Evolutionary conservation across 1,140 invertebrate species (phyloP).

Genomic region (Cyclargus thomasi): DNA sequence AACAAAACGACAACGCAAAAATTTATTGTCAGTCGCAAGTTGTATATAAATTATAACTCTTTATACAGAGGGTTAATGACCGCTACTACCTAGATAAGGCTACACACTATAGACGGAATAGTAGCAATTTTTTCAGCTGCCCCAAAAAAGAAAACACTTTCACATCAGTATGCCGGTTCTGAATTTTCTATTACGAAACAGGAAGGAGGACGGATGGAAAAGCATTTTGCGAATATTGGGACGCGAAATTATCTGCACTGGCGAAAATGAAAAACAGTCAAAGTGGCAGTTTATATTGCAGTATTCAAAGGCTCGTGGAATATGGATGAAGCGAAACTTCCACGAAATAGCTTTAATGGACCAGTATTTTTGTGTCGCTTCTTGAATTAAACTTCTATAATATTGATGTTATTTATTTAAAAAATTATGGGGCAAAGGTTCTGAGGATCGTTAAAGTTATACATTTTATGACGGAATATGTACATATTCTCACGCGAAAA

Average conservation of each 20-base stretch:
- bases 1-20: no score
- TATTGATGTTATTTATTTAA: no score
- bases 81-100: no score
- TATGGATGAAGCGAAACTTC: conserved; percentile 25
- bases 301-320: conserved; percentile 20
- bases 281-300: conserved; percentile 10
- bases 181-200: not conserved
- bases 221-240: not conserved
- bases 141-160: not conserved
- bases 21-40: no score
- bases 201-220: not conserved
- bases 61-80: no score
- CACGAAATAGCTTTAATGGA: conserved; percentile 15
- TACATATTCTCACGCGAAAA: no score
- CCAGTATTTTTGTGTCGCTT: conserved; percentile 1
- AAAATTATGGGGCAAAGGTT: no score
- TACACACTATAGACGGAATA: not conserved
- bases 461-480: no score
- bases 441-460: no score
- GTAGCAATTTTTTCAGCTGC: not conserved
- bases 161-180: not conserved
- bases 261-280: conserved; percentile 9
- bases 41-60: no score
- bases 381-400: not conserved
- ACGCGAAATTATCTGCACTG: not conserved